A percentile compares a stretch with the other conserved stretches of the same genome.
phyloP scores from a whole-genome alignment of 1,140 invertebrate genomes.

The Zaprionus tsacasi region DNA sequence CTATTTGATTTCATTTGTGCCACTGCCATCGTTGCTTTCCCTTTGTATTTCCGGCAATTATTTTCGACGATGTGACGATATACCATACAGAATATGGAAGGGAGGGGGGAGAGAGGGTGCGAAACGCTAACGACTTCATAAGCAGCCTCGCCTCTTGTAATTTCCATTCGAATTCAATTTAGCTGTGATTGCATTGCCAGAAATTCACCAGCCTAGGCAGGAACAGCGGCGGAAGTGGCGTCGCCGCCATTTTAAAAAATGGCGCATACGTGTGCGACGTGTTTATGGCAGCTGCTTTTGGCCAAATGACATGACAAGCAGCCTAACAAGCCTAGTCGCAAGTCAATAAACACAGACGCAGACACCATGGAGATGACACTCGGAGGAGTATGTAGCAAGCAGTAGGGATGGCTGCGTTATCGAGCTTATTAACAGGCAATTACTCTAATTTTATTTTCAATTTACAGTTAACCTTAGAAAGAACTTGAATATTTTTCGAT shows the following conservation, averaged over 20 bases:
- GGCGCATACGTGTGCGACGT: conserved; percentile 75
- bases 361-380: conserved; percentile 11
- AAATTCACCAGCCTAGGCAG: conserved; percentile 12
- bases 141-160: conserved; percentile 48
- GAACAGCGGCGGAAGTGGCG: conserved; percentile 54
- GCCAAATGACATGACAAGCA: conserved; percentile 60
- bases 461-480: no score
- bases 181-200: conserved; percentile 63
- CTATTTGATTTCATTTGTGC: conserved; percentile 65
- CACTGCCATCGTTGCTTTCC: conserved; percentile 45
- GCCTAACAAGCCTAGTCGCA: conserved; percentile 44
- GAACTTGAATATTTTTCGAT: no score
- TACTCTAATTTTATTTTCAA: no score
- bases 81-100: conserved; percentile 28
- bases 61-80: conserved; percentile 78
- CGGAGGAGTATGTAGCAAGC: neutral
- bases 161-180: conserved; percentile 69
- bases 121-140: conserved; percentile 71
- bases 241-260: conserved; percentile 74
- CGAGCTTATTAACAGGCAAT: neutral
- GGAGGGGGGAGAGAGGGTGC: neutral
- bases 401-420: neutral
- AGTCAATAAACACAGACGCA: conserved; percentile 54
- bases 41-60: conserved; percentile 81
- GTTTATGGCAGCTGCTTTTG: conserved; percentile 62